Base-by-base conservation (phyloP, 1,140 invertebrate genomes). In the Vanessa atalanta region DNA sequence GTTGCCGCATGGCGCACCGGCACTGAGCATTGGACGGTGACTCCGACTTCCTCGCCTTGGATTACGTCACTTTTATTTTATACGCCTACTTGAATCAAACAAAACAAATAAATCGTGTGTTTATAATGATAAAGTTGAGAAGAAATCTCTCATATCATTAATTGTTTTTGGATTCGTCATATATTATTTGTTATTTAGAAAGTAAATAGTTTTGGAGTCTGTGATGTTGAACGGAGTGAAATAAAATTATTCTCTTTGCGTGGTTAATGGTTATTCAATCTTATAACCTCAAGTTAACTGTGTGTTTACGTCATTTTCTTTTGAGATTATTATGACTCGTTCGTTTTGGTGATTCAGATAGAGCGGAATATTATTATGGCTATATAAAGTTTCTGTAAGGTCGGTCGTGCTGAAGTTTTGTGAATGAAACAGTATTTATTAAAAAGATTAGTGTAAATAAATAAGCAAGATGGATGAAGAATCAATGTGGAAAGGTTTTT, bases 401-500 rank as follows among this genome's bases (percentile, higher is more conserved):
- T 65, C 47, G 8, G 37, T 70, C 67, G 61, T 55, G 70, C 57
- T 57, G 50, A 47, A 26, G 15, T 15, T 37, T 14, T n/a, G 26
- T 61, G 57, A 37, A 14, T 37, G 13, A 9, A 31, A 31, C 31
- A 37, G 14, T 61, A 20, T 61, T 61, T 31, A 13, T 61, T 6
- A n/a, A 37, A 37, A 20, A 43, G 37, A 3, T 70, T 31, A 53
- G 14, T 20, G 16, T 57, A 37, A 61, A 15, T 65, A 70, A 71
- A 48, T 60, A 70, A 71, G 57, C 57, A 90, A 78, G 76, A 93
- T 93, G 93, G 93, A 95, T 88, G 95, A 96, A 87, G 95, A 96
- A 84, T 92, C 92, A 2, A 96, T 96, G 95, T 96, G 95, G 95
- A 95, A 94, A 90, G 93, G 91, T 67, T 95, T 95, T 81, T 96